Evolutionary conservation across 2,888 invertebrate genomes (phyloP).

Genomic region (Anthrax anthrax): DNA sequence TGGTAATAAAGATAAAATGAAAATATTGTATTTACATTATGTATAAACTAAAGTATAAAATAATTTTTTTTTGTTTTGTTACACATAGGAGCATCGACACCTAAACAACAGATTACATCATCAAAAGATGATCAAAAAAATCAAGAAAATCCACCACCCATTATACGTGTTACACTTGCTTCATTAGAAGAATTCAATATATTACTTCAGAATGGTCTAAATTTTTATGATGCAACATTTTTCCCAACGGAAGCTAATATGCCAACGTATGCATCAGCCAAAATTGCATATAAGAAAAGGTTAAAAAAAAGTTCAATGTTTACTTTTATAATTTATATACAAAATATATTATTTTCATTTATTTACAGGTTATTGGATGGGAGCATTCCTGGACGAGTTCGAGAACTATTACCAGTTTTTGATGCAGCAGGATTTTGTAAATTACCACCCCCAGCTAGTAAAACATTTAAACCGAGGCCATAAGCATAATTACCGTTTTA

Average conservation of each 20-base stretch:
- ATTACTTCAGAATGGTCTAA: constrained; percentile 66
- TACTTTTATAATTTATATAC: not conserved
- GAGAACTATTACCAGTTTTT: constrained; percentile 65
- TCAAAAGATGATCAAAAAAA: constrained; percentile 35
- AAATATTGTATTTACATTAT: not conserved
- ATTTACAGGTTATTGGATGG: constrained; percentile 47
- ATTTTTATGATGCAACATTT: constrained; percentile 78
- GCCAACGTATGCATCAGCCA: constrained; percentile 44
- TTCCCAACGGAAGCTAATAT: constrained; percentile 69
- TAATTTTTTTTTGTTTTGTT: not conserved
- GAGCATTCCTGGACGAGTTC: constrained; percentile 51
- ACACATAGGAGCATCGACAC: constrained; percentile 34
- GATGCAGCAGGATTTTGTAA: constrained; percentile 75
- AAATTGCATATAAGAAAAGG: constrained; percentile 38
- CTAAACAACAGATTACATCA: constrained; percentile 32
- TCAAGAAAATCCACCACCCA: constrained; percentile 44
- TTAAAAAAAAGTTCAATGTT: constrained; percentile 10
- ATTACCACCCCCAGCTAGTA: constrained; percentile 65
- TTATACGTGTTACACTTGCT: constrained; percentile 59
- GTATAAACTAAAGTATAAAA: too few species aligned
- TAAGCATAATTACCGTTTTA: too few species aligned
- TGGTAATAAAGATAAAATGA: constrained; percentile 18
- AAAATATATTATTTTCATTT: constrained; percentile 5
- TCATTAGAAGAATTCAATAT: constrained; percentile 63
- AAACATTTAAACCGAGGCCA: constrained; percentile 49